Evolutionary conservation across 1,140 invertebrate species (phyloP).

Genomic region (Drosophila lacteicornis): DNA sequence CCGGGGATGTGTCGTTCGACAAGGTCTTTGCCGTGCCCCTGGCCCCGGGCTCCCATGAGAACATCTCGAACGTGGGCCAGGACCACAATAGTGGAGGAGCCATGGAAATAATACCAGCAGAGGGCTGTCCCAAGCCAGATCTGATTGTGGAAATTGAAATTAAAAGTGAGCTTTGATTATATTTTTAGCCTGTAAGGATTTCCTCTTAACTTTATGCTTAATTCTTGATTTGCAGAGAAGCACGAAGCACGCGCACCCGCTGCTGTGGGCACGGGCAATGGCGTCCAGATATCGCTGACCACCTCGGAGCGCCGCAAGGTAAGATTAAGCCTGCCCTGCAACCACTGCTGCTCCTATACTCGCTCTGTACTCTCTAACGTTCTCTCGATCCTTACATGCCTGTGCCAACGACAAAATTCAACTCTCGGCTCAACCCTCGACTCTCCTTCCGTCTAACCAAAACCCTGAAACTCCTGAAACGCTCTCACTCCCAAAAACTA

Average conservation of each 20-base stretch:
- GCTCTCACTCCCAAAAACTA: slow-evolving; percentile 19
- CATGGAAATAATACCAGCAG: slow-evolving; percentile 16
- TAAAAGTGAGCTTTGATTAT: slow-evolving; percentile 56
- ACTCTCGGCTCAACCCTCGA: slow-evolving; percentile 12
- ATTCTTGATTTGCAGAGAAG: slow-evolving; percentile 42
- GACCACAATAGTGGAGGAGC: slow-evolving; percentile 33
- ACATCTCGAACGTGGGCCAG: slow-evolving; percentile 71
- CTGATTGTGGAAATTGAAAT: slow-evolving; percentile 83
- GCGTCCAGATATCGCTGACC: slow-evolving; percentile 89
- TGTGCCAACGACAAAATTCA: slow-evolving; percentile 54
- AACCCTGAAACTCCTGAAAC: slow-evolving; percentile 11
- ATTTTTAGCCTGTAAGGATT: too few species aligned
- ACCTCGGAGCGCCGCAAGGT: slow-evolving; percentile 90
- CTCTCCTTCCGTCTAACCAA: slow-evolving; percentile 35
- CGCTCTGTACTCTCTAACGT: slow-evolving; percentile 22
- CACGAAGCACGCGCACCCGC: slow-evolving; percentile 31
- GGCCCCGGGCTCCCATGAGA: slow-evolving; percentile 87
- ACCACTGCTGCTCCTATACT: background rate
- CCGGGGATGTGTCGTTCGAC: slow-evolving; percentile 91
- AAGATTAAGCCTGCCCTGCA: background rate
- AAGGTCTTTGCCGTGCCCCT: slow-evolving; percentile 92
- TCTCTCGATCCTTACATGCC: slow-evolving; percentile 48
- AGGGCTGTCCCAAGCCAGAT: slow-evolving; percentile 69
- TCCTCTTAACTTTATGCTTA: too few species aligned
- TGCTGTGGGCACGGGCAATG: slow-evolving; percentile 51